Conservation (phyloP, 2,888 invertebrate species). For the Erpobdella octoculata region DNA sequence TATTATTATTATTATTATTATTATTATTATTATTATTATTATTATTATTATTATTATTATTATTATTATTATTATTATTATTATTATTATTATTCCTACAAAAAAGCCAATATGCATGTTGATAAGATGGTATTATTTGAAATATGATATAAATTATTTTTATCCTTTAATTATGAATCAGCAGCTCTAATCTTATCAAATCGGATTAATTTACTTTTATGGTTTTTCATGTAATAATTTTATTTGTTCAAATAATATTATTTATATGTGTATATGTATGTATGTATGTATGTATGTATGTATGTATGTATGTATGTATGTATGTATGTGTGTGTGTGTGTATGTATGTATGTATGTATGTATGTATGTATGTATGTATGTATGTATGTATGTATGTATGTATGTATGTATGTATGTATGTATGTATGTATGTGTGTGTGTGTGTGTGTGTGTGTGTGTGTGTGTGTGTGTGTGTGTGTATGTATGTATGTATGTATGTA, state of each 20-base stretch:
- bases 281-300: not conserved
- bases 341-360: not conserved
- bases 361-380: constrained; percentile 1
- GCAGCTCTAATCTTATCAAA: no score
- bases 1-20: not conserved
- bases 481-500: no score
- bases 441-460: no score
- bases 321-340: not conserved
- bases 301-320: constrained; percentile 1
- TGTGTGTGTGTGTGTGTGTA: no score
- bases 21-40: not conserved
- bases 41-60: constrained; percentile 3
- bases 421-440: no score
- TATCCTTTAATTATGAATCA: no score
- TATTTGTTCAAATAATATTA: no score
- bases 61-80: not conserved
- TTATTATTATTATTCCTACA: not conserved
- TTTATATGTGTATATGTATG: constrained; percentile 1
- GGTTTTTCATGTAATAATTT: no score
- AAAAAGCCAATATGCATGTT: not conserved
- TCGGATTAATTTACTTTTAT: no score
- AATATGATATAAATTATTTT: no score
- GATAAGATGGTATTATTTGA: no score
- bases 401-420: constrained; percentile 1
- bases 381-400: constrained; percentile 1